Conservation (phyloP, 2,888 invertebrate species). For the Folsomia manolachei region DNA sequence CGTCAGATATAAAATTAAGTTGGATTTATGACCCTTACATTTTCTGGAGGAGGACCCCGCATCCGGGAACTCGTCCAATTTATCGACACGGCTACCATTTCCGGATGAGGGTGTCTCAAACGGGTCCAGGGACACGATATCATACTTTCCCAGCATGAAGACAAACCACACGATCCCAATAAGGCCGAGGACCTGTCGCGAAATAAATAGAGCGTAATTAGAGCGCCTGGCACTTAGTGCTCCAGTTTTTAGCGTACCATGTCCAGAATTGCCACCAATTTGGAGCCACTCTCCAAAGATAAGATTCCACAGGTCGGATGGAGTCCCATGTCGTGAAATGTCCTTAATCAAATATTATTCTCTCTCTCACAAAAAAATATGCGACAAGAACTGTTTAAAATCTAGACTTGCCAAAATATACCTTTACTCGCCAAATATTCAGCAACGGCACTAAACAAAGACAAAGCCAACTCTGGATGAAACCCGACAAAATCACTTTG, state of each 20-base stretch:
- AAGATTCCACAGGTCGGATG: constrained; percentile 40
- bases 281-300: constrained; percentile 28
- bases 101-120: constrained; percentile 30
- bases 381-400: background rate
- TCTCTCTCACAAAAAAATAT: too few species aligned
- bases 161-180: constrained; percentile 44
- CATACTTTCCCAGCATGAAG: constrained; percentile 35
- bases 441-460: too few species aligned
- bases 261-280: constrained; percentile 39
- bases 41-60: background rate
- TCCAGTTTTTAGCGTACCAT: too few species aligned
- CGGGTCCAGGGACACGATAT: constrained; percentile 37
- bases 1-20: background rate
- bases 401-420: too few species aligned
- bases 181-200: constrained; percentile 32
- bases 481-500: too few species aligned
- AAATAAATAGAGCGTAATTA: too few species aligned
- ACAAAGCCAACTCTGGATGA: too few species aligned
- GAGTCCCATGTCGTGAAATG: background rate
- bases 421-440: background rate
- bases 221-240: too few species aligned
- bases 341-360: background rate
- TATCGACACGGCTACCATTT: background rate
- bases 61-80: background rate
- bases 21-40: background rate